These are phyloP conservation scores for Hipparchia semele DNA, from an alignment of 2,888 invertebrate species.

Conservation along the genomic window DNA sequence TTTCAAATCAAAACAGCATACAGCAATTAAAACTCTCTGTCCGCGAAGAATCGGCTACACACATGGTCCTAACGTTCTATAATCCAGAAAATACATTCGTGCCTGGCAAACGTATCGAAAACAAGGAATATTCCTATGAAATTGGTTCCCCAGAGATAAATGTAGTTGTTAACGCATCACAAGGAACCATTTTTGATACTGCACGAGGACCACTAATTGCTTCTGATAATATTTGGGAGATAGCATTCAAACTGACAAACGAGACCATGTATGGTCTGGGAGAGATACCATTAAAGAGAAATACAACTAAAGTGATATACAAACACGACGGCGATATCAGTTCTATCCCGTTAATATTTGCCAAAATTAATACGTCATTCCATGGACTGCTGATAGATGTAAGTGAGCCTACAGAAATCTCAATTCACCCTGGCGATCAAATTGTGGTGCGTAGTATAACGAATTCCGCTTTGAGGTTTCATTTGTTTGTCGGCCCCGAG, in stretches of 20 bases:
- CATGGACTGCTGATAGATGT: slow-evolving; percentile 82
- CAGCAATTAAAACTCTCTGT: slow-evolving; percentile 58
- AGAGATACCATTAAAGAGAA: slow-evolving; percentile 65
- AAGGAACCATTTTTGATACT: slow-evolving; percentile 76
- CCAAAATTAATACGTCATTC: slow-evolving; percentile 74
- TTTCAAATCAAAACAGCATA: slow-evolving; percentile 52
- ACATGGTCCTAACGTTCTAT: slow-evolving; percentile 65
- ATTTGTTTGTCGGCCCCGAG: slow-evolving; percentile 69
- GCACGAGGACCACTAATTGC: slow-evolving; percentile 83
- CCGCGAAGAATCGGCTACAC: slow-evolving; percentile 65
- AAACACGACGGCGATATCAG: slow-evolving; percentile 69
- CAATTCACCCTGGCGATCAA: slow-evolving; percentile 76
- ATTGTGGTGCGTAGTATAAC: slow-evolving; percentile 82
- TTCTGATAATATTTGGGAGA: slow-evolving; percentile 84
- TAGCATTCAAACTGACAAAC: slow-evolving; percentile 79
- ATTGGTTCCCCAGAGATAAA: slow-evolving; percentile 61
- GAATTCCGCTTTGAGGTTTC: slow-evolving; percentile 63
- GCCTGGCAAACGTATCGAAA: slow-evolving; percentile 51
- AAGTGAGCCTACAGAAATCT: slow-evolving; percentile 80
- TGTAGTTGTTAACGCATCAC: slow-evolving; percentile 53
- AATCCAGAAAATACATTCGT: slow-evolving; percentile 49
- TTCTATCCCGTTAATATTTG: slow-evolving; percentile 79
- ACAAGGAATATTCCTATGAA: slow-evolving; percentile 58
- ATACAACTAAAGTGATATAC: slow-evolving; percentile 70
- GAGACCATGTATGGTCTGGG: slow-evolving; percentile 83